phyloP scores from a whole-genome alignment of 2,888 invertebrate genomes.

The Rhamnusium bicolor region DNA sequence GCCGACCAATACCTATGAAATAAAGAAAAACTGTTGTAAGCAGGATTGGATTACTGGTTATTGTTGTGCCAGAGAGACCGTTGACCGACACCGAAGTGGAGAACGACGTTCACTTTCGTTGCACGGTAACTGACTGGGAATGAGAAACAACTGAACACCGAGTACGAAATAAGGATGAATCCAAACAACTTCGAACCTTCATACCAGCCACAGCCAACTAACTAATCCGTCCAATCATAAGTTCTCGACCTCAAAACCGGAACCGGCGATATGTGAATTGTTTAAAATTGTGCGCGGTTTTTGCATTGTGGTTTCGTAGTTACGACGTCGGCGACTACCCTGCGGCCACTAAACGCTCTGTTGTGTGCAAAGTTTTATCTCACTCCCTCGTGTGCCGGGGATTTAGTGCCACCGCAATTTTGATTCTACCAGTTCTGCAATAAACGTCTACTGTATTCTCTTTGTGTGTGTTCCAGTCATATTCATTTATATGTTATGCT shows the following conservation, averaged over 20 bases:
- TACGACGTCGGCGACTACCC: slow-evolving; percentile 5
- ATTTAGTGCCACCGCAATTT: background rate
- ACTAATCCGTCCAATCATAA: slow-evolving; percentile 49
- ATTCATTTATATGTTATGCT: background rate
- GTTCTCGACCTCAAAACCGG: slow-evolving; percentile 52
- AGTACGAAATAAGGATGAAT: slow-evolving; percentile 39
- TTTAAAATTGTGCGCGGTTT: slow-evolving; percentile 48
- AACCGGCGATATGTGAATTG: slow-evolving; percentile 52
- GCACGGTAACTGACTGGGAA: slow-evolving; percentile 29
- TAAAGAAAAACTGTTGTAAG: background rate
- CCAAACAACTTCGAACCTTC: slow-evolving; percentile 24
- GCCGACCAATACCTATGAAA: background rate
- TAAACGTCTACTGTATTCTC: background rate
- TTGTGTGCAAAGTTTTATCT: background rate
- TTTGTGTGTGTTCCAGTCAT: background rate
- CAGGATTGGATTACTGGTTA: slow-evolving; percentile 4
- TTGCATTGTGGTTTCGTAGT: slow-evolving; percentile 28
- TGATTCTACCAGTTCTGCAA: background rate
- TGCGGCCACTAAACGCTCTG: background rate
- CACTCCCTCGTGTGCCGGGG: background rate
- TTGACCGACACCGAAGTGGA: slow-evolving; percentile 35
- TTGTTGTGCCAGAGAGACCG: slow-evolving; percentile 27
- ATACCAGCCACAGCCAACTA: slow-evolving; percentile 32
- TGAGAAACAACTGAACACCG: slow-evolving; percentile 32
- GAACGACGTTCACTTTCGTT: slow-evolving; percentile 49